phyloP scores from a whole-genome alignment of 2,888 invertebrate genomes.

The Pherbina coryleti region DNA sequence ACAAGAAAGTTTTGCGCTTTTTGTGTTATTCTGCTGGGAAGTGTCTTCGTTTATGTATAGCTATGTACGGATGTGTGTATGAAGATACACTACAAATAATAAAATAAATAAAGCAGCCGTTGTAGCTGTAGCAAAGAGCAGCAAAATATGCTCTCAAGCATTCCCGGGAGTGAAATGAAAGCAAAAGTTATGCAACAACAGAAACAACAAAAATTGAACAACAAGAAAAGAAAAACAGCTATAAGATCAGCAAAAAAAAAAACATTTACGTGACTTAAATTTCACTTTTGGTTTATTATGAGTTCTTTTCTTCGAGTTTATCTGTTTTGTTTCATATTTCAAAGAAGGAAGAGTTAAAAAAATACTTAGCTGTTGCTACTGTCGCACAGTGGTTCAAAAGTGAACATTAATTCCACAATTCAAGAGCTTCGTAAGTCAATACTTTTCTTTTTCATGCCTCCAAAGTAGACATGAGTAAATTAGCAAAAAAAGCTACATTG shows the following conservation, averaged over 20 bases:
- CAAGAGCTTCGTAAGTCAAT: too few species aligned
- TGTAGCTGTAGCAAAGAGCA: background rate
- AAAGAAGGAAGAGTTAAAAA: too few species aligned
- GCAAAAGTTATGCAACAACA: constrained; percentile 59
- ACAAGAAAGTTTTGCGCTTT: constrained; percentile 45
- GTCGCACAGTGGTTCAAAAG: too few species aligned
- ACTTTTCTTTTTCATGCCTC: too few species aligned
- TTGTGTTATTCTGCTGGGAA: background rate
- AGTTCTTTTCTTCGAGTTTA: constrained; percentile 9
- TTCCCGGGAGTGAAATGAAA: constrained; percentile 61
- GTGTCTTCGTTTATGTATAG: background rate
- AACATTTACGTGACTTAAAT: constrained; percentile 35
- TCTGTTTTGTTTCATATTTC: constrained; percentile 24
- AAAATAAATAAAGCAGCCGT: constrained; percentile 17
- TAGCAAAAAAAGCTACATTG: too few species aligned
- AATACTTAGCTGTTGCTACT: too few species aligned
- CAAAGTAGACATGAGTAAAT: too few species aligned
- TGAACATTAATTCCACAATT: too few species aligned
- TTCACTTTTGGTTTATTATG: constrained; percentile 27
- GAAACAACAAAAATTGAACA: constrained; percentile 1
- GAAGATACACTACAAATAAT: constrained; percentile 9
- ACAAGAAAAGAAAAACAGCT: constrained; percentile 9
- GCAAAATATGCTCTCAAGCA: constrained; percentile 41
- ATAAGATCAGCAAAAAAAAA: constrained; percentile 26
- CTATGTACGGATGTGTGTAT: background rate